Conservation (phyloP, 1,140 invertebrate genomes). For the Eciton burchellii region DNA sequence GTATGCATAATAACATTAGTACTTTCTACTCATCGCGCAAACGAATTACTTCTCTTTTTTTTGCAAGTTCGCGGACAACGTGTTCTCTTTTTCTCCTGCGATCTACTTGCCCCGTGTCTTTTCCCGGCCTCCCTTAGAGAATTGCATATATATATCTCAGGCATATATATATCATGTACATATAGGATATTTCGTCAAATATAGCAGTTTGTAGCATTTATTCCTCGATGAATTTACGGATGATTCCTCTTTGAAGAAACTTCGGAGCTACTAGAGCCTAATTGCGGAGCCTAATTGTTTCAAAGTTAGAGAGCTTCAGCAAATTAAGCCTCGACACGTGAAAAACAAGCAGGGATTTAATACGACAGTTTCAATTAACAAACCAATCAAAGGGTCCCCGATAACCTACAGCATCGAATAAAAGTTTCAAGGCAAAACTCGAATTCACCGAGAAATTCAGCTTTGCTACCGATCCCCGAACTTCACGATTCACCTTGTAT, state of each 20-base stretch:
- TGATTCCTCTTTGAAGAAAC: not conserved
- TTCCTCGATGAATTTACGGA: constrained; percentile 28
- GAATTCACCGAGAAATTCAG: constrained; percentile 33
- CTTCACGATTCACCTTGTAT: constrained; percentile 43
- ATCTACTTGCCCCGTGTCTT: constrained; percentile 31
- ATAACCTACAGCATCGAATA: not conserved
- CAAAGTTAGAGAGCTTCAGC: not conserved
- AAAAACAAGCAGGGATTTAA: constrained; percentile 8
- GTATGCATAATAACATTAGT: constrained; percentile 63
- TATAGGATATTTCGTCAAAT: constrained; percentile 47
- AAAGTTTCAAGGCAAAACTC: not conserved
- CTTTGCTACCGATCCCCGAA: constrained; percentile 21
- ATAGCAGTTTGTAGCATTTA: constrained; percentile 26
- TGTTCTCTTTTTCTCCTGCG: constrained; percentile 57
- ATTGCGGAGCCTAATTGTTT: not conserved
- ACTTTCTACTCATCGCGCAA: constrained; percentile 68
- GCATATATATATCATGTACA: constrained; percentile 53
- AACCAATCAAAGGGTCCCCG: not conserved
- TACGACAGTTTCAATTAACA: not conserved
- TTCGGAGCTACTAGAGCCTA: not conserved
- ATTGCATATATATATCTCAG: constrained; percentile 40
- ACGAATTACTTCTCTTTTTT: constrained; percentile 65
- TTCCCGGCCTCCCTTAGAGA: constrained; percentile 5
- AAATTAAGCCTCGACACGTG: not conserved
- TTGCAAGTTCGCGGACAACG: constrained; percentile 66